Evolutionary conservation across 2,888 invertebrate genomes (phyloP).

Genomic region (Iphiclides podalirius): DNA sequence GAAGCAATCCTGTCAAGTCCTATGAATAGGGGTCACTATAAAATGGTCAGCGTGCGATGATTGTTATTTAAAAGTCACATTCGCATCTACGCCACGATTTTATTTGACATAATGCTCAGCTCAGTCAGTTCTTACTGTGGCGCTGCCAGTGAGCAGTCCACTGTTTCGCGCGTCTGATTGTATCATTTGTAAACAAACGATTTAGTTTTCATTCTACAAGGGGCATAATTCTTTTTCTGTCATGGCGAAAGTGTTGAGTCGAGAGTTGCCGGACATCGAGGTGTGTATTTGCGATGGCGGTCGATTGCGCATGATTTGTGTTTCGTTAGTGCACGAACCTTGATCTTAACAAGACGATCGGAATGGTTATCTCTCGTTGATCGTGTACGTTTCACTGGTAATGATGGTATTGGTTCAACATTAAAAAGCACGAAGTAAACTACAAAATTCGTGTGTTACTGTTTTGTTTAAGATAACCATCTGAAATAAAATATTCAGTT

Average conservation of each 20-base stretch:
- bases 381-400: background rate
- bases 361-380: background rate
- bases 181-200: conserved; percentile 6
- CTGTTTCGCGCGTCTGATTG: conserved; percentile 36
- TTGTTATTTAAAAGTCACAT: too few relatives aligned
- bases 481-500: too few relatives aligned
- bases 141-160: conserved; percentile 78
- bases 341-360: background rate
- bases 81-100: too few relatives aligned
- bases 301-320: background rate
- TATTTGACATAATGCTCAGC: too few relatives aligned
- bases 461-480: too few relatives aligned
- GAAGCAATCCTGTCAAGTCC: too few relatives aligned
- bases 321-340: background rate
- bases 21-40: conserved; percentile 11
- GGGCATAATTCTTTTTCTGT: conserved; percentile 28
- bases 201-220: background rate
- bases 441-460: too few relatives aligned
- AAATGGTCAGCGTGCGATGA: conserved; percentile 7
- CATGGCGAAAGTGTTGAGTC: conserved; percentile 81
- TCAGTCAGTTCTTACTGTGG: conserved; percentile 34
- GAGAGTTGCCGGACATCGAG: conserved; percentile 91
- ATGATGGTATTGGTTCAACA: too few relatives aligned
- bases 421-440: too few relatives aligned
- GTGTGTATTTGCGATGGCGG: conserved; percentile 68